Conservation (phyloP, 2,888 invertebrate genomes). For the Leuctra nigra region DNA sequence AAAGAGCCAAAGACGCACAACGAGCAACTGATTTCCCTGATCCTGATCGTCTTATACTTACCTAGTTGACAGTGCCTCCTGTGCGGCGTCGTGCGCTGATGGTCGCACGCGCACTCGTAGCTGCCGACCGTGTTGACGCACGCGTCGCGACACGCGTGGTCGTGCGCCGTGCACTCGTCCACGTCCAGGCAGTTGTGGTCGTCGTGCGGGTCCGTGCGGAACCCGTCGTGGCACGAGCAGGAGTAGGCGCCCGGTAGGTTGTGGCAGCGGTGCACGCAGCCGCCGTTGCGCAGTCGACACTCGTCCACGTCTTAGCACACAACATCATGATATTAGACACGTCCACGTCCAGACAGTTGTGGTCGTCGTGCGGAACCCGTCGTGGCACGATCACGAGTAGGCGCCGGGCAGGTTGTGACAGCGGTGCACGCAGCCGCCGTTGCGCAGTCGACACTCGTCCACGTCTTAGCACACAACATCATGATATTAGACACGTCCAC, state of each 20-base stretch:
- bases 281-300: slow-evolving; percentile 46
- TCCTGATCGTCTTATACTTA: background rate
- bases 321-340: slow-evolving; percentile 24
- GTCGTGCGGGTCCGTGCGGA: slow-evolving; percentile 27
- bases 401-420: slow-evolving; percentile 51
- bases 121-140: slow-evolving; percentile 38
- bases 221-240: slow-evolving; percentile 48
- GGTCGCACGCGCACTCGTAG: slow-evolving; percentile 18
- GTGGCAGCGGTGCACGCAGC: slow-evolving; percentile 49
- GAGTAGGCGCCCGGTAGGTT: slow-evolving; percentile 50
- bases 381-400: slow-evolving; percentile 47
- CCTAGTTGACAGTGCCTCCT: slow-evolving; percentile 2
- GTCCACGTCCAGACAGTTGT: slow-evolving; percentile 34
- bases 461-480: slow-evolving; percentile 40
- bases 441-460: slow-evolving; percentile 48
- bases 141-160: slow-evolving; percentile 37
- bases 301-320: slow-evolving; percentile 47
- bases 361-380: slow-evolving; percentile 38
- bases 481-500: slow-evolving; percentile 30
- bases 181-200: slow-evolving; percentile 33
- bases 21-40: too few relatives aligned
- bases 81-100: background rate
- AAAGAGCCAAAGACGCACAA: too few relatives aligned
- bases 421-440: slow-evolving; percentile 48
- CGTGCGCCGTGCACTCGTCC: slow-evolving; percentile 31